These are phyloP conservation scores for Oryzias javanicus DNA, from an alignment of 2,113 vertebrate genomes.

Conservation along the genomic window DNA sequence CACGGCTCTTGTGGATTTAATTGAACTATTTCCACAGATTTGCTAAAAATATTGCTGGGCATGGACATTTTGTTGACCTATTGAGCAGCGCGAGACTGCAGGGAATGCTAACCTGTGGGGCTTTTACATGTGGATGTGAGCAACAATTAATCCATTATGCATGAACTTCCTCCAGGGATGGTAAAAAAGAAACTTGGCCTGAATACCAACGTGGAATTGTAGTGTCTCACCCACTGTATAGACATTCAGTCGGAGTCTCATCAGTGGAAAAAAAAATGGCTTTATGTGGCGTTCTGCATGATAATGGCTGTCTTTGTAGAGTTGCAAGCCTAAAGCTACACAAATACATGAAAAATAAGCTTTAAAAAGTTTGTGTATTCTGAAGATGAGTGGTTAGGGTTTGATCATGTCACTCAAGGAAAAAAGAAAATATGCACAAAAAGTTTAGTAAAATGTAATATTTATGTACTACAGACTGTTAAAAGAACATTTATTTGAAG, in stretches of 20 bases:
- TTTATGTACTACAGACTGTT: too few species aligned
- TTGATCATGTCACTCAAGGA: too few species aligned
- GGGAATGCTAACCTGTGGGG: slow-evolving; percentile 65
- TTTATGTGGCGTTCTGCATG: background rate
- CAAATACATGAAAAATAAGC: too few species aligned
- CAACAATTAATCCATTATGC: slow-evolving; percentile 78
- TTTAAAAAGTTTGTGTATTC: too few species aligned
- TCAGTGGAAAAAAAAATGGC: slow-evolving; percentile 39
- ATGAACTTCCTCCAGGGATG: slow-evolving; percentile 67
- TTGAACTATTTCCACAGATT: slow-evolving; percentile 51
- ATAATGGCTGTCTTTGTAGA: too few species aligned
- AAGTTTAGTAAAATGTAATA: too few species aligned
- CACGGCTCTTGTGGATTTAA: slow-evolving; percentile 50
- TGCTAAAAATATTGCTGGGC: slow-evolving; percentile 29
- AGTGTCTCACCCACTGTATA: slow-evolving; percentile 38
- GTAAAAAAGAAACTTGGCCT: slow-evolving; percentile 33
- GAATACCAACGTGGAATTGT: slow-evolving; percentile 59
- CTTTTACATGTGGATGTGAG: slow-evolving; percentile 58
- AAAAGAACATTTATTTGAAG: too few species aligned
- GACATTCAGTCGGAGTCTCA: slow-evolving; percentile 32
- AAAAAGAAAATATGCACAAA: too few species aligned
- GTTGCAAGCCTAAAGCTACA: too few species aligned
- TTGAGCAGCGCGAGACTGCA: slow-evolving; percentile 43
- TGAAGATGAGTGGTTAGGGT: too few species aligned
- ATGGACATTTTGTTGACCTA: slow-evolving; percentile 57